Evolutionary conservation across 92 coral and sea anemone genomes (phyloP), one percentile per base, ranked within the genome.

Genomic region (Epizoanthus scotinus): DNA sequence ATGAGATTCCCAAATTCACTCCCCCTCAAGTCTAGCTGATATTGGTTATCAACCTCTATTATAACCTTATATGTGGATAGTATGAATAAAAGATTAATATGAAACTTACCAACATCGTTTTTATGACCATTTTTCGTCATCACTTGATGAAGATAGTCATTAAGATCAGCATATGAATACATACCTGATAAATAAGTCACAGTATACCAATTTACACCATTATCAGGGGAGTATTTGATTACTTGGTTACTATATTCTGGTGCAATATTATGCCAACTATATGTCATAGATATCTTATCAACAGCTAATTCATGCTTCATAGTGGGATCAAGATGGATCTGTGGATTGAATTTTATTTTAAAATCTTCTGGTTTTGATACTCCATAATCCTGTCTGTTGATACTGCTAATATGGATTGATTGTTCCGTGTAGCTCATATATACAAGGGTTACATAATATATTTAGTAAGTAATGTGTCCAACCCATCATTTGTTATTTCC

Each of bases 181-280:
- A 71, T 71, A 0, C 86, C 78, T 14, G 15, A 54, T 3, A 74
- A 59, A 66, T 66, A 77, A 0, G 62, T 67, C 1, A 84, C 58
- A 36, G 78, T 55, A 15, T 27, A 19, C 84, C 83, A 77, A 2
- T 3, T 77, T 0, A 0, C 38, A 0, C 83, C 87, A 42, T 21
- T 31, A 42, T 85, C 47, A 25, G 1, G 10, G 14, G 44, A 26
- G 17, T 77, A 84, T 68, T 84, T 84, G 3, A 84, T 77, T 0
- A 19, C 17, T 0, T 66, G 54, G 44, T 84, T 84, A 0, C 22
- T 21, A 67, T 84, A 77, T 14, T 78, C 65, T 0, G 71, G 72
- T 0, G 65, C 8, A 0, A 85, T 62, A 28, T 85, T 78, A 22
- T 85, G 73, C 88, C 88, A 85, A 0, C 42, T 13, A 28, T 79